phyloP scores from a whole-genome alignment of 2,113 vertebrate genomes.

The Actenoides lindsayi region DNA sequence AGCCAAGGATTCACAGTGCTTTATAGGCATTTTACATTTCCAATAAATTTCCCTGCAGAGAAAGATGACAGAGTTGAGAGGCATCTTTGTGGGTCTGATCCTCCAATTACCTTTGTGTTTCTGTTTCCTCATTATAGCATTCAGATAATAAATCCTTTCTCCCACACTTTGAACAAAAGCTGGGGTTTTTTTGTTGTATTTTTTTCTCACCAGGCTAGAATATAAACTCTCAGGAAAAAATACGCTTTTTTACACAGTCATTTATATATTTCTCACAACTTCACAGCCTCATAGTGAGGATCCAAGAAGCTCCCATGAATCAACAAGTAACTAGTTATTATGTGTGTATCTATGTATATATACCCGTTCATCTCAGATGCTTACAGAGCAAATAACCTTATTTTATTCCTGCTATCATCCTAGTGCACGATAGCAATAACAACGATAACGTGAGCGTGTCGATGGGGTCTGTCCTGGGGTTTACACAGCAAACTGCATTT shows the following conservation, averaged over 20 bases:
- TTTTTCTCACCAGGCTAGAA: not conserved
- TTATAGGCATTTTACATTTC: not conserved
- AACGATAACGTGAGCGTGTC: not conserved
- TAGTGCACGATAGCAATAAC: not conserved
- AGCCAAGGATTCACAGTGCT: not conserved
- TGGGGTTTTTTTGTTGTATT: rapidly evolving
- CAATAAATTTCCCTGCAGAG: not conserved
- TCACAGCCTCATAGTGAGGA: not conserved
- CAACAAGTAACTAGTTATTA: not conserved
- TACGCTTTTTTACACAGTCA: not conserved
- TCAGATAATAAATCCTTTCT: not conserved
- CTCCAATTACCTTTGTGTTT: not conserved
- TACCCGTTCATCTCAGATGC: not conserved
- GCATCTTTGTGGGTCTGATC: not conserved
- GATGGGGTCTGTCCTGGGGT: not conserved
- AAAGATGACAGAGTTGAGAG: not conserved
- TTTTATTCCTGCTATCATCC: not conserved
- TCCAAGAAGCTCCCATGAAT: not conserved
- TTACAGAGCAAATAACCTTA: not conserved
- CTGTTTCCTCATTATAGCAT: not conserved
- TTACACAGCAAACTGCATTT: not conserved
- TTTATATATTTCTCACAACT: not conserved
- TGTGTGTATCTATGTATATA: not conserved
- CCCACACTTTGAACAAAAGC: not conserved
- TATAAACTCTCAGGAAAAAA: not conserved